Evolutionary conservation across 2,797 vertebrate species (phyloP).

Genomic region (Tangara arthus): DNA sequence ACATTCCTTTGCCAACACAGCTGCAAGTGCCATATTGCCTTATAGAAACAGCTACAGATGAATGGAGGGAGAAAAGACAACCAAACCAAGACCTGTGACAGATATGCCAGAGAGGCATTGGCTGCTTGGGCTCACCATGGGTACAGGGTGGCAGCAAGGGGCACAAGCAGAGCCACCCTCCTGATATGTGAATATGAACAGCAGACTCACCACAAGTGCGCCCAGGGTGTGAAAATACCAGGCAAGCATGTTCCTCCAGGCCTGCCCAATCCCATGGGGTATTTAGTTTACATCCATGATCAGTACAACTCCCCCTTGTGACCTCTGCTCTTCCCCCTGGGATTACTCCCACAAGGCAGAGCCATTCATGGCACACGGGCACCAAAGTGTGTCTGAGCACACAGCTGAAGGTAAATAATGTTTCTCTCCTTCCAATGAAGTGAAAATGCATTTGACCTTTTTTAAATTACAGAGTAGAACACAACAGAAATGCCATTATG

Average conservation of each 20-base stretch:
- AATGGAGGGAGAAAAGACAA: not conserved
- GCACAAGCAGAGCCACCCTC: not conserved
- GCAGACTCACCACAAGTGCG: not conserved
- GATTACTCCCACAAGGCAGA: not conserved
- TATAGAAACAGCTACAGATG: not conserved
- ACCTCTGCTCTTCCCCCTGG: not conserved
- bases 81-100: not conserved
- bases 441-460: not conserved
- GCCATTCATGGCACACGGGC: not conserved
- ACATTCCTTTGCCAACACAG: not conserved
- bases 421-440: not conserved
- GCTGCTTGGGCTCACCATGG: not conserved
- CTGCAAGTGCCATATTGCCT: not conserved
- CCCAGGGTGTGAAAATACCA: not conserved
- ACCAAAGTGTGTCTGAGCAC: not conserved
- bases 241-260: not conserved
- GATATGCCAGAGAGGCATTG: not conserved
- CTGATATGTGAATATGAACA: rapidly evolving
- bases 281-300: not conserved
- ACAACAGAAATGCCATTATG: not conserved
- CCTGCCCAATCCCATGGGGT: not conserved
- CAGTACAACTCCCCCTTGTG: not conserved
- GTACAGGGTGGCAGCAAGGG: not conserved
- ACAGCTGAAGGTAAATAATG: not conserved
- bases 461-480: not conserved